Conservation (phyloP, 1,140 invertebrate species). For the Helicorthomorpha holstii region DNA sequence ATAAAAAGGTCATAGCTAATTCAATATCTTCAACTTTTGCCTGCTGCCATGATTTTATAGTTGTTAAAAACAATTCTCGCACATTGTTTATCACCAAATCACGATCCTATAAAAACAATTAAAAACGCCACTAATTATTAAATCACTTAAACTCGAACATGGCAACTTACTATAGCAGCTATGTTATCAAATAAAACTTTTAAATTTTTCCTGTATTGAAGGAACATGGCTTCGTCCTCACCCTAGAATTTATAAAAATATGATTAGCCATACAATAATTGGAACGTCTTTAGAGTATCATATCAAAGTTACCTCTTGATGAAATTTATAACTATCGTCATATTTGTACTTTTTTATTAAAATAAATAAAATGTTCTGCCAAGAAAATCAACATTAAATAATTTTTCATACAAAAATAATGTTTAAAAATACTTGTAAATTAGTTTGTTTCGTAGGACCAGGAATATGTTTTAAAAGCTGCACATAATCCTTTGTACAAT, state of each 20-base stretch:
- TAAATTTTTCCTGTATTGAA: constrained; percentile 35
- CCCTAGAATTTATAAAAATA: no score
- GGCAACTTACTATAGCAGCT: constrained; percentile 25
- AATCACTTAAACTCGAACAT: background rate
- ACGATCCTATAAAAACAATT: constrained; percentile 26
- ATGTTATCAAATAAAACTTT: constrained; percentile 39
- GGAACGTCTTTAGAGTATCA: no score
- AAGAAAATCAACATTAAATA: constrained; percentile 6
- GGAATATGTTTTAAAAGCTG: constrained; percentile 27
- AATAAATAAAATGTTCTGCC: constrained; percentile 28
- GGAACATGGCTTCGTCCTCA: constrained; percentile 38
- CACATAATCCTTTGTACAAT: constrained; percentile 36
- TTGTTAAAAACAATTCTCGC: constrained; percentile 26
- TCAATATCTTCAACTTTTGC: constrained; percentile 33
- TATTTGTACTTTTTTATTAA: constrained; percentile 37
- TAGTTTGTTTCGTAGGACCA: constrained; percentile 19
- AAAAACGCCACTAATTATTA: no score
- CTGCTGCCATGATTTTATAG: constrained; percentile 29
- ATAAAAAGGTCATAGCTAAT: constrained; percentile 33
- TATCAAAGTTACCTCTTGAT: constrained; percentile 25
- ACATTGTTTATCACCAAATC: constrained; percentile 31
- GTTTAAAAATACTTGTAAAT: constrained; percentile 17
- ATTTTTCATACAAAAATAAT: constrained; percentile 10
- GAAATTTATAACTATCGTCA: constrained; percentile 35
- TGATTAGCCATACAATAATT: no score